phyloP scores from a whole-genome alignment of 2,797 vertebrate species.

The Tapirus indicus region DNA sequence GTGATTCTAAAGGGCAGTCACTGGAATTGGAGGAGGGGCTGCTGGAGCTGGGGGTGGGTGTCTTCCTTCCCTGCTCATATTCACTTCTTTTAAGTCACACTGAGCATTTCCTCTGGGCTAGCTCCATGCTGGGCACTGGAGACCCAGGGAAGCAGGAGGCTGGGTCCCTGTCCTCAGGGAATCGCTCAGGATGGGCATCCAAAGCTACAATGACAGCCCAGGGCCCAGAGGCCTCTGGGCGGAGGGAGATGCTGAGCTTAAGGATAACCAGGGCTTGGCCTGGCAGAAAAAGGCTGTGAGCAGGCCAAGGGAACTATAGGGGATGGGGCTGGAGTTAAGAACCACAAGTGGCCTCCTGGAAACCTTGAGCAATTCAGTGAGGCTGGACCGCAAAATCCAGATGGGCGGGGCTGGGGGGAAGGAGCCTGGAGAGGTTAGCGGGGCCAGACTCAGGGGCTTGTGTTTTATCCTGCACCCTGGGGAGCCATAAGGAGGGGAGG shows the following conservation, averaged over 20 bases:
- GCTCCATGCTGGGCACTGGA: rapidly evolving
- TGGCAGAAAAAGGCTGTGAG: background rate
- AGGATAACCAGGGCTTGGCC: background rate
- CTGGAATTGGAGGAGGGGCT: background rate
- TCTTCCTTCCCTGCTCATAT: background rate
- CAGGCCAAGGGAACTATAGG: too few relatives aligned
- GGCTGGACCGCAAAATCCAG: background rate
- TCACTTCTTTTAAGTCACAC: background rate
- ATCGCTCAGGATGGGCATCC: background rate
- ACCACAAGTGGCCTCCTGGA: background rate
- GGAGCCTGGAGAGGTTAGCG: background rate
- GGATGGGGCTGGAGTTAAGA: background rate
- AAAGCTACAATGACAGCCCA: background rate
- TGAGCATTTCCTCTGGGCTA: background rate
- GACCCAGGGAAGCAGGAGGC: background rate
- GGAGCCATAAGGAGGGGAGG: background rate
- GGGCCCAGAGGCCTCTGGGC: too few relatives aligned
- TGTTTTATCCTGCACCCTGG: background rate
- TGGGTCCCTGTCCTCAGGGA: background rate
- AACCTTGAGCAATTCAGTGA: background rate
- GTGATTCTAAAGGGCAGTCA: background rate
- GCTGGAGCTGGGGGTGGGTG: background rate
- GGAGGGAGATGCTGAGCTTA: background rate
- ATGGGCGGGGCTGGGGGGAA: background rate
- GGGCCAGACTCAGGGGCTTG: background rate